A percentile compares a stretch with the other conserved stretches of the same genome.
Conservation (phyloP, 1,140 invertebrate genomes). For the Tetramorium parvispinum region DNA sequence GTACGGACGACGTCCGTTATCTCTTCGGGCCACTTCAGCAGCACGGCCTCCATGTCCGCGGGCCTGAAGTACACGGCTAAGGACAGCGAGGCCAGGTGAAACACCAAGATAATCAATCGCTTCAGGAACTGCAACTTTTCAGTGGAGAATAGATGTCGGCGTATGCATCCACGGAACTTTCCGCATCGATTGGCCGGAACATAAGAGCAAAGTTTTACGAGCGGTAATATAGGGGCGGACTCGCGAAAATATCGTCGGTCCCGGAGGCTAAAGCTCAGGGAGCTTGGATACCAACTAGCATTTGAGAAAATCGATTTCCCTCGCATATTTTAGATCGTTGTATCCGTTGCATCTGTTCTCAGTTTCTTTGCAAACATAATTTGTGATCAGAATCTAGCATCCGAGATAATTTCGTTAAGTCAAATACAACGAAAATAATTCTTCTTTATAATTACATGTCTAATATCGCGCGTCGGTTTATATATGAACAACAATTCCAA, state of each 20-base stretch:
- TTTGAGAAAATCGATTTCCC: constrained; percentile 22
- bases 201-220: constrained; percentile 54
- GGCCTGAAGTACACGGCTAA: constrained; percentile 96
- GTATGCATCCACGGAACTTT: constrained; percentile 44
- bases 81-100: constrained; percentile 95
- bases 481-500: background rate
- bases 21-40: constrained; percentile 87
- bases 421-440: background rate
- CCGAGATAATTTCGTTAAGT: background rate
- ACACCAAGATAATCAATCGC: constrained; percentile 93
- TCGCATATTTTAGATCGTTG: background rate
- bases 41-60: constrained; percentile 85
- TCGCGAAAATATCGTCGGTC: constrained; percentile 45
- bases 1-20: constrained; percentile 84
- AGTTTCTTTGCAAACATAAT: background rate
- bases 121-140: constrained; percentile 93
- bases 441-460: background rate
- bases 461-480: background rate
- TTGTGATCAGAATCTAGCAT: background rate
- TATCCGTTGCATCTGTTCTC: background rate
- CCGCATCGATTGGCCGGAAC: constrained; percentile 52
- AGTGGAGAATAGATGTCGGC: constrained; percentile 49
- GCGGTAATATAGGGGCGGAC: constrained; percentile 12
- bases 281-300: background rate
- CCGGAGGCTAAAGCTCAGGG: constrained; percentile 19